A percentile compares a stretch with the other conserved stretches of the same genome.
Conservation (phyloP, 2,113 vertebrate species). For the Halichoerus grypus region DNA sequence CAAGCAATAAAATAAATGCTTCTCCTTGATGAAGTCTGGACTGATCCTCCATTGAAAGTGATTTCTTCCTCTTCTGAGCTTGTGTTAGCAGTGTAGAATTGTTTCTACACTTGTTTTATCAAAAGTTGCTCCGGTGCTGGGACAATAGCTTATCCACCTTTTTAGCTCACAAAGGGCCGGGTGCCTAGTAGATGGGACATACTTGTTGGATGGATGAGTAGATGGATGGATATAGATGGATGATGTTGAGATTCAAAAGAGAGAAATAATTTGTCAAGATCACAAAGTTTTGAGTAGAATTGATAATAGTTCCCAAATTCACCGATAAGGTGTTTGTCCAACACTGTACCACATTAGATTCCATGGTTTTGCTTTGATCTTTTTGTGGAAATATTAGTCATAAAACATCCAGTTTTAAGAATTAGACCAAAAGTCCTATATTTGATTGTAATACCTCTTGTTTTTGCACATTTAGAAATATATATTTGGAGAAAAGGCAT, state of each 20-base stretch:
- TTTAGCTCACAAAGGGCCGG: background rate
- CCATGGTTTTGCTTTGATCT: conserved; percentile 42
- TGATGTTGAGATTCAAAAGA: conserved; percentile 21
- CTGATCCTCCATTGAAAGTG: background rate
- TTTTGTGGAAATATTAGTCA: conserved; percentile 36
- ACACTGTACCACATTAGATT: background rate
- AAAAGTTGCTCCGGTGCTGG: background rate
- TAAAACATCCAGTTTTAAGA: conserved; percentile 22
- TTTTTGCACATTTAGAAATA: background rate
- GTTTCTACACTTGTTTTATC: background rate
- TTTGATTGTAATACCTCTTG: background rate
- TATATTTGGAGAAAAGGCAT: background rate
- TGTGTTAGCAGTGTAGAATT: background rate
- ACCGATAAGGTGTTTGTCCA: background rate
- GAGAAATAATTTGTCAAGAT: conserved; percentile 34
- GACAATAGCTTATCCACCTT: background rate
- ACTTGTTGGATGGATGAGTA: background rate
- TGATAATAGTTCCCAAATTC: conserved; percentile 28
- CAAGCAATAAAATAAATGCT: background rate
- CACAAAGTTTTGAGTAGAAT: background rate
- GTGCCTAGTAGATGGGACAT: background rate
- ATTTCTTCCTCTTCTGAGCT: background rate
- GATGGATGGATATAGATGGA: background rate
- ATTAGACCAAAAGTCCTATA: background rate
- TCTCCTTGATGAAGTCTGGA: background rate